Base-by-base conservation (phyloP, 1,140 invertebrate species). In the Aphidius gifuensis region DNA sequence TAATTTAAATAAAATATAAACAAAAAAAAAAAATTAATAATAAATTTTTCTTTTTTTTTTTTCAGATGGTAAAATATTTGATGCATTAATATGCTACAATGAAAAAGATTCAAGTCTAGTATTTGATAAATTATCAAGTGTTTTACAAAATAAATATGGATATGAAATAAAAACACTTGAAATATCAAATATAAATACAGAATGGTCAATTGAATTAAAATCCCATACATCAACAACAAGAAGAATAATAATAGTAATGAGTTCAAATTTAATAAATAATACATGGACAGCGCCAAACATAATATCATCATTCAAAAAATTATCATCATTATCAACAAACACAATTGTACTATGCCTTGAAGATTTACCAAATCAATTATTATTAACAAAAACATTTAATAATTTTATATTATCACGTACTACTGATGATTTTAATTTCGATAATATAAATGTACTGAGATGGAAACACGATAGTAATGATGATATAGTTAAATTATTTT, bases 61-160 rank as follows among this genome's bases (percentile, higher is more conserved):
- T 16, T 16, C 16, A 82, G 81, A 83, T 70, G 80, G 80, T 40
- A 82, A 78, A 60, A 75, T 79, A 51, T 79, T 73, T 65, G 81
- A 82, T 60, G 80, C 79, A 2, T 64, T 82, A 48, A 75, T 83
- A 5, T 81, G 79, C 62, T 82, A 82, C 64, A 77, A 81, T 61
- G 79, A 80, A 67, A 81, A 78, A 65, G 80, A 83, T 66, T 68
- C 77, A 47, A 75, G 71, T 44, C 66, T 81, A 56, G 76, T 71
- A n/a, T 68, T 78, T 42, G 74, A 74, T 16, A 75, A 73, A 49
- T 64, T 81, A 60, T 72, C 80, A 58, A 75, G 79, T 5, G 79
- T 74, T n/a, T 64, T 82, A 54, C 75, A 80, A 66, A 71, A 74
- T 11, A 77, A 72, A 63, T 71, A 82, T 68, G 71, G 75, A 50